Percentiles rank a stretch among this genome's conserved stretches.
Conservation (phyloP, 2,113 vertebrate genomes). For the Anarrhichthys ocellatus region DNA sequence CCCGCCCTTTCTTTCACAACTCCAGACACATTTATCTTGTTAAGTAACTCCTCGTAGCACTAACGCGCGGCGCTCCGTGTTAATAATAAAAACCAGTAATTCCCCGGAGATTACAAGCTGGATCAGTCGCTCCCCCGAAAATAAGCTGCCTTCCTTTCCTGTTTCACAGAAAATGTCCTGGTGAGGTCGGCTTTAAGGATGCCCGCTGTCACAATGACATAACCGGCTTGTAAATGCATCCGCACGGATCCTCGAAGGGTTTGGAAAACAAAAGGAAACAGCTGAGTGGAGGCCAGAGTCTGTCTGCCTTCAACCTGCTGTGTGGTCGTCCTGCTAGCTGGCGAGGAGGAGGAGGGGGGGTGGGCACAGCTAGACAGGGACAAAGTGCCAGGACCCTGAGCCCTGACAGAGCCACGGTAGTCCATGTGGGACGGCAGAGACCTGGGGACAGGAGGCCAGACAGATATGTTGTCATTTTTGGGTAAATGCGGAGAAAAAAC, state of each 20-base stretch:
- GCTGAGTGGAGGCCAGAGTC: conserved; percentile 21
- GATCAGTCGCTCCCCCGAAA: conserved; percentile 45
- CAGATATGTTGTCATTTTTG: conserved; percentile 52
- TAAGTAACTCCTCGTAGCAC: conserved; percentile 10
- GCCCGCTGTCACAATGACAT: conserved; percentile 24
- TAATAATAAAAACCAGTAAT: conserved; percentile 33
- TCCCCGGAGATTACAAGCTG: conserved; percentile 47
- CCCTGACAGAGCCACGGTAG: background rate
- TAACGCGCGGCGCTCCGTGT: background rate
- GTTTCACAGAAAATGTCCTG: conserved; percentile 13
- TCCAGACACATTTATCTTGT: conserved; percentile 4
- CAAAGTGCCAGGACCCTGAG: background rate
- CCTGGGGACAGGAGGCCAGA: conserved; percentile 31
- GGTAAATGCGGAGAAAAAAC: conserved; percentile 43
- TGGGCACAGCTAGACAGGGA: background rate
- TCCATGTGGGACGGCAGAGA: conserved; percentile 5
- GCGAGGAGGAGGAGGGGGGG: background rate
- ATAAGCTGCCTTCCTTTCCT: conserved; percentile 8
- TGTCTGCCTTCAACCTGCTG: conserved; percentile 40
- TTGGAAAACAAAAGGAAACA: conserved; percentile 43
- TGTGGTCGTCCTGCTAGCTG: conserved; percentile 53
- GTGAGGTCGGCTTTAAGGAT: background rate
- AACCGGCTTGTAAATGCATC: conserved; percentile 30
- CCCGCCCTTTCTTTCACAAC: conserved; percentile 2
- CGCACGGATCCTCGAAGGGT: conserved; percentile 17